Evolutionary conservation across 2,113 vertebrate genomes (phyloP).

Genomic region (Channa maculata): DNA sequence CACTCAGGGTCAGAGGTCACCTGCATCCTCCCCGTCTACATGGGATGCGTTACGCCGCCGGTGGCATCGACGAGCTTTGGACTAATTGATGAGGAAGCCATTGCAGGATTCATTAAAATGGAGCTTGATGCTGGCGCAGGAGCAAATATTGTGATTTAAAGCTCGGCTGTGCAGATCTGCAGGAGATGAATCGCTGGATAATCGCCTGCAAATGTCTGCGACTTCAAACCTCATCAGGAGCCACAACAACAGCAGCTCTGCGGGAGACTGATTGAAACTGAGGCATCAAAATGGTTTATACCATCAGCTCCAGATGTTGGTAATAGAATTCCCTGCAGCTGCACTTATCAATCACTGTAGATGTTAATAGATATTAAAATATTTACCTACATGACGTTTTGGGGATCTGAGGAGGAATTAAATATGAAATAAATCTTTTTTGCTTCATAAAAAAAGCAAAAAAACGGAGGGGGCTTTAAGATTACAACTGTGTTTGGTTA

Average conservation of each 20-base stretch:
- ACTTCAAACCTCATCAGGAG: slow-evolving; percentile 1
- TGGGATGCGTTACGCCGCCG: slow-evolving; percentile 3
- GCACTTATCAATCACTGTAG: neutral
- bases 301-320: no score
- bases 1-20: slow-evolving; percentile 59
- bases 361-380: no score
- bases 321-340: neutral
- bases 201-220: neutral
- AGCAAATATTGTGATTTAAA: slow-evolving; percentile 54
- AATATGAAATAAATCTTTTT: no score
- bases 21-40: neutral
- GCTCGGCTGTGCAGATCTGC: neutral
- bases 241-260: neutral
- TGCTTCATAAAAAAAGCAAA: no score
- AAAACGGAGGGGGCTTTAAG: no score
- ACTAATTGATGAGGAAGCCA: slow-evolving; percentile 56
- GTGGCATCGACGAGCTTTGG: slow-evolving; percentile 4
- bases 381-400: no score
- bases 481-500: no score
- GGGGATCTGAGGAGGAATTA: no score
- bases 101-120: slow-evolving; percentile 50
- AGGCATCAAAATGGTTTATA: no score
- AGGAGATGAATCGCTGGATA: slow-evolving; percentile 20
- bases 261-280: no score
- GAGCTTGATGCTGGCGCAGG: slow-evolving; percentile 16